These are phyloP conservation scores for Hydrozoanthus tunicans DNA, from an alignment of 64 coral and sea anemone species.

Conservation along the genomic window DNA sequence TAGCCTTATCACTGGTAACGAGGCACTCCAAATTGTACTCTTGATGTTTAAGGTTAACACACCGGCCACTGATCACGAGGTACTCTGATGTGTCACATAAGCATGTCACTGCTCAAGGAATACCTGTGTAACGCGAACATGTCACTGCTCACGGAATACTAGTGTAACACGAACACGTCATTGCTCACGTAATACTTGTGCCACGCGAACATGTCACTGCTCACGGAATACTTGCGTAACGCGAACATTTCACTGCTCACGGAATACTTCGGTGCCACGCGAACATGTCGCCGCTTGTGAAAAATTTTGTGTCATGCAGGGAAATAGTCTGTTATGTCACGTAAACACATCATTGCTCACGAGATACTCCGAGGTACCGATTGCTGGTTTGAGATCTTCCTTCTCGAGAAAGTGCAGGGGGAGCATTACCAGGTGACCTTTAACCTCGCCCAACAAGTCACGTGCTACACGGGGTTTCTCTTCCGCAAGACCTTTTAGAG, in stretches of 20 bases:
- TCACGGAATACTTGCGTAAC: no score
- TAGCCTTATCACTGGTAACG: background rate
- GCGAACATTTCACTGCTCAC: background rate
- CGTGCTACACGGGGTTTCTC: conserved; percentile 49
- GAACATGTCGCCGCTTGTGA: no score
- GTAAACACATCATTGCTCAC: conserved; percentile 67
- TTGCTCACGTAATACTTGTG: background rate
- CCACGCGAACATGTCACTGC: no score
- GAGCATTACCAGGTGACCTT: conserved; percentile 74
- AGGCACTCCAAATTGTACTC: background rate
- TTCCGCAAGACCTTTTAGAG: conserved; percentile 19
- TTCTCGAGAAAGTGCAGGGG: conserved; percentile 83
- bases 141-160: no score
- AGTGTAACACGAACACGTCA: background rate
- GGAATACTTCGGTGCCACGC: background rate
- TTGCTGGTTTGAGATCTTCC: conserved; percentile 75
- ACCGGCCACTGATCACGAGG: background rate
- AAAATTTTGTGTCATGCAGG: no score
- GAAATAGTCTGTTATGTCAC: conserved; percentile 8
- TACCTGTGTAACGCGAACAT: no score
- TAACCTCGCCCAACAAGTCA: conserved; percentile 55
- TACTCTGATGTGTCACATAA: background rate
- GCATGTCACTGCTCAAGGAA: no score
- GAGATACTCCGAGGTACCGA: conserved; percentile 72
- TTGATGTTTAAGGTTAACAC: background rate